Evolutionary conservation across 2,113 vertebrate genomes (phyloP).

Genomic region (Picathartes gymnocephalus): DNA sequence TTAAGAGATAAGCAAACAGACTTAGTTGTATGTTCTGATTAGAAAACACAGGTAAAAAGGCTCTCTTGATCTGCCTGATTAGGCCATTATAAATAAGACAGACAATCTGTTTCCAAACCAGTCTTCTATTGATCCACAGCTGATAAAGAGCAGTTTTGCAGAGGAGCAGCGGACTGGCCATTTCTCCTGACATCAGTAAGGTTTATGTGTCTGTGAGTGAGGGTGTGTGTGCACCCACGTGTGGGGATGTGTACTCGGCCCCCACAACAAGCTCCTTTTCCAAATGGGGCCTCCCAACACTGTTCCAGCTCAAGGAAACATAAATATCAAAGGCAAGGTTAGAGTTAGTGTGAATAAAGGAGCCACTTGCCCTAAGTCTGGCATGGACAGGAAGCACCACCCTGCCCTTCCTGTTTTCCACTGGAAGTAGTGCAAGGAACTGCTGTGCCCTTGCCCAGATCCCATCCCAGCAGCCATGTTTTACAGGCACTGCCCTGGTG

Average conservation of each 20-base stretch:
- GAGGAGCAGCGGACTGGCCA: neutral
- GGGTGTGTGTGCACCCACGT: accelerated
- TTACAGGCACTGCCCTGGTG: neutral
- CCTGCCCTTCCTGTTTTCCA: constrained; percentile 50
- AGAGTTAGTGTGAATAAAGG: neutral
- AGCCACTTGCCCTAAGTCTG: neutral
- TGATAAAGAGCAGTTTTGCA: neutral
- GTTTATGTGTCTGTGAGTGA: neutral
- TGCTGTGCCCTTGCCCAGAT: neutral
- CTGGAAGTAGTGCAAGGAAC: neutral
- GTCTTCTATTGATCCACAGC: neutral
- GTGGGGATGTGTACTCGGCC: neutral
- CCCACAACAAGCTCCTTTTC: neutral
- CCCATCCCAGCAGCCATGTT: neutral
- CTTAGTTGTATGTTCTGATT: constrained; percentile 46
- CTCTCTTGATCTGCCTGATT: constrained; percentile 39
- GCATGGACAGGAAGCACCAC: constrained; percentile 15
- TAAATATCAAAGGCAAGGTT: constrained; percentile 8
- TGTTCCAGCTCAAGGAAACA: neutral
- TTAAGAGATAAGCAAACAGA: constrained; percentile 58
- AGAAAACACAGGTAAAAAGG: constrained; percentile 45
- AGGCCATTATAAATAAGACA: constrained; percentile 2
- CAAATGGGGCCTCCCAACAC: neutral
- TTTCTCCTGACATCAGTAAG: neutral
- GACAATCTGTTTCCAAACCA: neutral